phyloP scores from a whole-genome alignment of 2,113 vertebrate species.

The Malurus cyaneus region DNA sequence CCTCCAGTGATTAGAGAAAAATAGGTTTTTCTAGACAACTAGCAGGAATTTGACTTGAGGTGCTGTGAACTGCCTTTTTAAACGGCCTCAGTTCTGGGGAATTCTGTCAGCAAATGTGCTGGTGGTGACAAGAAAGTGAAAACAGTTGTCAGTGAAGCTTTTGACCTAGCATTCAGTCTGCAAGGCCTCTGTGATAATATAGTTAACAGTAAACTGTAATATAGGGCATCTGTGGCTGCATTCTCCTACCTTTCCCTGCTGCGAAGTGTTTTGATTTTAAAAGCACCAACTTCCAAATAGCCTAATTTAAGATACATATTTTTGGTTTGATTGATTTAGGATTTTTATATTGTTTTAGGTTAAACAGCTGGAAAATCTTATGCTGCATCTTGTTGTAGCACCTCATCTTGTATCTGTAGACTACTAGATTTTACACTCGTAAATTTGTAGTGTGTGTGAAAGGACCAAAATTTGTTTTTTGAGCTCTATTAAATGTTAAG shows the following conservation, averaged over 20 bases:
- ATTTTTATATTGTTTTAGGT: background rate
- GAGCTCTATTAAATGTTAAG: background rate
- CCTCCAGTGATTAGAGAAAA: background rate
- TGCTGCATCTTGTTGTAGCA: background rate
- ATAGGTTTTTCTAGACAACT: background rate
- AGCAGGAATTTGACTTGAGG: background rate
- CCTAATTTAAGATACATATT: background rate
- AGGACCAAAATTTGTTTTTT: background rate
- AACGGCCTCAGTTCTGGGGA: background rate
- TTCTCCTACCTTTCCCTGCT: background rate
- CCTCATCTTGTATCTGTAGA: background rate
- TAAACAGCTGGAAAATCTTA: background rate
- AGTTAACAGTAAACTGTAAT: background rate
- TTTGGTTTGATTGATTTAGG: background rate
- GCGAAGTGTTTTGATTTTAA: background rate
- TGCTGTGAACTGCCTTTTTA: background rate
- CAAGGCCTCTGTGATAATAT: background rate
- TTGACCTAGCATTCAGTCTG: background rate
- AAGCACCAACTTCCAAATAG: background rate
- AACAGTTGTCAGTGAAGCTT: background rate
- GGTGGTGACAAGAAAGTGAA: background rate
- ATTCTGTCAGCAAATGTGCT: background rate
- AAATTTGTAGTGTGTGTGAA: background rate
- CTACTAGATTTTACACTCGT: background rate
- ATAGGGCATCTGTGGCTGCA: background rate